phyloP scores from a whole-genome alignment of 1,140 invertebrate species.

The Drosophila simulans region DNA sequence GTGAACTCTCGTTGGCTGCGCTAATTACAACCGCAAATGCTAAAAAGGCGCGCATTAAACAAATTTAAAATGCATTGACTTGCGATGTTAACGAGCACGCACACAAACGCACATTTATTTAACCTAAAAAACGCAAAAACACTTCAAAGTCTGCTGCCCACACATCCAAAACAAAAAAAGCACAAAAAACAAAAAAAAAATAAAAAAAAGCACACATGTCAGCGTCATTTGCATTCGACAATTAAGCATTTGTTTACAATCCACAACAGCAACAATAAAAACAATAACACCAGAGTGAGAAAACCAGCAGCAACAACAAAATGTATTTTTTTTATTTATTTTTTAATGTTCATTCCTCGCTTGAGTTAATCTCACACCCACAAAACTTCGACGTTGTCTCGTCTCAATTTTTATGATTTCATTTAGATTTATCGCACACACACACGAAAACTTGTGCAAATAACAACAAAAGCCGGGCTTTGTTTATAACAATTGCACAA shows the following conservation, averaged over 20 bases:
- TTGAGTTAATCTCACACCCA: constrained; percentile 53
- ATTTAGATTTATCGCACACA: constrained; percentile 58
- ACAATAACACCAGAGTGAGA: constrained; percentile 40
- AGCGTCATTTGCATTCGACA: constrained; percentile 72
- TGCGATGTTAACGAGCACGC: constrained; percentile 68
- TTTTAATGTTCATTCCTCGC: constrained; percentile 11
- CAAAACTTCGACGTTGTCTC: constrained; percentile 31
- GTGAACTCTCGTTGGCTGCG: constrained; percentile 31
- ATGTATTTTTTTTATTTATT: not conserved
- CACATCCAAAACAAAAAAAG: constrained; percentile 14
- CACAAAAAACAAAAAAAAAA: not conserved
- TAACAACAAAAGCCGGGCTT: constrained; percentile 34
- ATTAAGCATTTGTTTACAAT: constrained; percentile 81
- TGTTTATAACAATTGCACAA: constrained; percentile 21
- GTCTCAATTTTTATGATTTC: constrained; percentile 57
- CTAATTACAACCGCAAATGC: constrained; percentile 73
- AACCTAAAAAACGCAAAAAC: constrained; percentile 69
- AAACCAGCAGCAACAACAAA: constrained; percentile 44
- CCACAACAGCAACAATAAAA: constrained; percentile 38
- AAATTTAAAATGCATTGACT: constrained; percentile 81
- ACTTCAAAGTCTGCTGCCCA: constrained; percentile 69
- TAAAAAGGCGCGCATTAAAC: constrained; percentile 64
- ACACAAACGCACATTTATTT: constrained; percentile 54
- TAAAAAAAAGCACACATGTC: constrained; percentile 5
- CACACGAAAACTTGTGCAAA: constrained; percentile 25